Percentiles rank a stretch among this genome's conserved stretches.
phyloP scores from a whole-genome alignment of 1,140 invertebrate genomes.

The Drosophila serrata region DNA sequence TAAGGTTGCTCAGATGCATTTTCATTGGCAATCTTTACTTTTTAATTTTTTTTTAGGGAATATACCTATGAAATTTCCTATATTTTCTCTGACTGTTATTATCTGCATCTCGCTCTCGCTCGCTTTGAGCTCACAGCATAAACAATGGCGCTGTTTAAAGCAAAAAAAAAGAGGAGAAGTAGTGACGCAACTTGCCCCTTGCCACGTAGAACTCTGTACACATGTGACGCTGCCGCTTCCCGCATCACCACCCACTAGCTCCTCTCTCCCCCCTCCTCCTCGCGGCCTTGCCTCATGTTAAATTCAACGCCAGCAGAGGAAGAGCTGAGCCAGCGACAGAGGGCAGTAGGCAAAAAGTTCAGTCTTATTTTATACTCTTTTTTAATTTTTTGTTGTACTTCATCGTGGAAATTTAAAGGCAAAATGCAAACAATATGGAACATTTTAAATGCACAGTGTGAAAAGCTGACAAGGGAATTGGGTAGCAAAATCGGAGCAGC shows the following conservation, averaged over 20 bases:
- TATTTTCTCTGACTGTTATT: neutral
- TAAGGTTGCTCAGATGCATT: neutral
- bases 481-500: neutral
- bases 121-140: constrained; percentile 26
- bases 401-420: constrained; percentile 67
- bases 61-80: accelerated
- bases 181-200: constrained; percentile 13
- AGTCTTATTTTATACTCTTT: constrained; percentile 31
- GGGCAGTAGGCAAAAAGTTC: constrained; percentile 64
- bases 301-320: constrained; percentile 44
- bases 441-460: constrained; percentile 69
- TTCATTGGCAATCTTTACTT: too few relatives aligned
- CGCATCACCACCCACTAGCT: constrained; percentile 13
- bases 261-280: neutral
- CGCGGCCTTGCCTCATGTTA: constrained; percentile 55
- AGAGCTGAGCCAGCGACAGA: constrained; percentile 5
- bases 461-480: neutral
- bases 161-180: constrained; percentile 48
- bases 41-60: too few relatives aligned
- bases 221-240: constrained; percentile 54
- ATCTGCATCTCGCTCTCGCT: neutral
- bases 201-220: constrained; percentile 46
- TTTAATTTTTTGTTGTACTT: constrained; percentile 39
- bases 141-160: constrained; percentile 71
- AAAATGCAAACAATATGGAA: constrained; percentile 78